Conservation (phyloP, 2,888 invertebrate species). For the Drosophila tanythrix region DNA sequence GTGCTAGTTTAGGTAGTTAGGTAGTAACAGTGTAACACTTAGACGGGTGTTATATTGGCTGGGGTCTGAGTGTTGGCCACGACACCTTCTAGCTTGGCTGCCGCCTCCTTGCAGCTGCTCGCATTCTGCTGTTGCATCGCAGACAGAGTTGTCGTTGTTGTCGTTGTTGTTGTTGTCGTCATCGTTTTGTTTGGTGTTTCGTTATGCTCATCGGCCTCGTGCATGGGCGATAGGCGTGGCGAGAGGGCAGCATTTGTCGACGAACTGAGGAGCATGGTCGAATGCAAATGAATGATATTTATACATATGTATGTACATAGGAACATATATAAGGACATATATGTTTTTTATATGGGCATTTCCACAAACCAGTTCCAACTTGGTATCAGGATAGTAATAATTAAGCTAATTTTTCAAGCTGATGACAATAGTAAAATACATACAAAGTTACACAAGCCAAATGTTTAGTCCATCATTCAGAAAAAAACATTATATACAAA, state of each 20-base stretch:
- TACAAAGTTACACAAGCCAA: not conserved
- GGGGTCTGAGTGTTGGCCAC: conserved; percentile 37
- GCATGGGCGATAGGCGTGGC: conserved; percentile 92
- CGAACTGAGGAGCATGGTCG: conserved; percentile 63
- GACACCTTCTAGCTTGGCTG: conserved; percentile 60
- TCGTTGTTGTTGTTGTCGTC: conserved; percentile 11
- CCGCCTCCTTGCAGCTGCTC: conserved; percentile 62
- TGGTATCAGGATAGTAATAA: not conserved
- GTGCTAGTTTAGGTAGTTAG: conserved; percentile 22
- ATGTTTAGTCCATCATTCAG: not conserved
- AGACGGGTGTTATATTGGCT: conserved; percentile 80
- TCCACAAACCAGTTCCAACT: not conserved
- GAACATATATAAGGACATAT: conserved; percentile 11
- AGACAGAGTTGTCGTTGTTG: conserved; percentile 21
- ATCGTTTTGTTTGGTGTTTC: conserved; percentile 48
- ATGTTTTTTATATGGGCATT: conserved; percentile 1
- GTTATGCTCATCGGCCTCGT: conserved; percentile 90
- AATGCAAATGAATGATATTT: conserved; percentile 64
- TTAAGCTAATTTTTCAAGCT: not conserved
- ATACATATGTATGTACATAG: conserved; percentile 8
- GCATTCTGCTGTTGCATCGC: conserved; percentile 33
- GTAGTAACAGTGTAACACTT: conserved; percentile 17
- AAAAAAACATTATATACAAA: not conserved
- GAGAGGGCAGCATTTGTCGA: conserved; percentile 65
- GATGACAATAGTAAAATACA: not conserved